Evolutionary conservation across 2,797 vertebrate species (phyloP), one percentile per base, ranked within the genome.

Genomic region (Muscicapa comitata): DNA sequence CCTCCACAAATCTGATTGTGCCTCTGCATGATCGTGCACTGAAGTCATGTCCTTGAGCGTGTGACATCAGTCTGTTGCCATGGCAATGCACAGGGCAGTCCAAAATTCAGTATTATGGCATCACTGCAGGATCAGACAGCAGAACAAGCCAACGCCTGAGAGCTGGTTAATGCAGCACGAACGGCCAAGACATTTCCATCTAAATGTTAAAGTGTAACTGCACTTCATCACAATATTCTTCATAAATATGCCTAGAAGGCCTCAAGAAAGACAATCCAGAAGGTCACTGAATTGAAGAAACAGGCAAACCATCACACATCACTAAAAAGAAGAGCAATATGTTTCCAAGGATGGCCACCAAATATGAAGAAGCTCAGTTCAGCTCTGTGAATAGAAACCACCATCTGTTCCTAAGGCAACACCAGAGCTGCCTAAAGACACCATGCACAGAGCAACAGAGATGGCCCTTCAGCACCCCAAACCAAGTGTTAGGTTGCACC

Each of bases 21-120:
- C 92, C 96, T 93, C 87, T 74, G 91, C 96, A 65, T 88, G 94
- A 91, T 92, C 95, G 42, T 92, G 83, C 62, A 40, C 77, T 96
- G 94, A 95, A 96, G 96, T 94, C 94, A 97, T 94, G 93, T 96
- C 97, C 96, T 97, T 97, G 95, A 96, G 95, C 26, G 75, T 51
- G 94, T 97, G 97, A 97, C 96, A 97, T 97, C 96, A 97, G 96
- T 90, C 96, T 91, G 97, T 97, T 97, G 86, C 97, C 92, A 96
- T 88, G 89, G 96, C 53, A 95, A 97, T 8, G 75, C 42, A 55
- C 82, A 50, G 90, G 96, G 96, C 94, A 94, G 93, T 93, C 95
- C 91, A 95, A 95, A 95, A 96, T 94, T 93, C 93, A 83, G 92
- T 85, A 65, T 87, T 91, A 95, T 85, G 91, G 95, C 95, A 96